Conservation (phyloP, 2,113 vertebrate species). For the Triplophysa tibetana region DNA sequence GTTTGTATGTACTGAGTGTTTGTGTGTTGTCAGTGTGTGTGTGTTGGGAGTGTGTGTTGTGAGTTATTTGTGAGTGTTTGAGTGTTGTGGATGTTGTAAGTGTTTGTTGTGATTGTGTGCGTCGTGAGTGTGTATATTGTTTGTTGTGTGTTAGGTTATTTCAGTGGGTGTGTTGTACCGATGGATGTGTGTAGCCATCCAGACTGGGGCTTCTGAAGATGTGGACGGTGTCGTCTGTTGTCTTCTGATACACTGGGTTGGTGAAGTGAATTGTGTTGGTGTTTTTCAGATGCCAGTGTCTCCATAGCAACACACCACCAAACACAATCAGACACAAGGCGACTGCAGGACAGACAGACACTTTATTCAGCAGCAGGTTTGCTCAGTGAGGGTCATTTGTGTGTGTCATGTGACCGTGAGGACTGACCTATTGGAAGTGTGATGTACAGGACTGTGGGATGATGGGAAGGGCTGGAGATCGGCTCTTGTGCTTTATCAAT, state of each 20-base stretch:
- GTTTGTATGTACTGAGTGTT: too few relatives aligned
- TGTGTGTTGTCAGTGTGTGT: too few relatives aligned
- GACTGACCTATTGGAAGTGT: conserved; percentile 80
- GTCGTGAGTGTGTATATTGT: too few relatives aligned
- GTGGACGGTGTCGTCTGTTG: conserved; percentile 82
- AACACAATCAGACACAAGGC: conserved; percentile 69
- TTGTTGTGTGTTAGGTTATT: background rate
- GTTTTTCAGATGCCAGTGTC: conserved; percentile 82
- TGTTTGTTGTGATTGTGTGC: too few relatives aligned
- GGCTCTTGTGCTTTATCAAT: conserved; percentile 35
- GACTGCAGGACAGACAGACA: conserved; percentile 58
- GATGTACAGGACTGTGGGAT: conserved; percentile 68
- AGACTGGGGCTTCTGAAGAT: conserved; percentile 78
- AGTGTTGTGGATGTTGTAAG: too few relatives aligned
- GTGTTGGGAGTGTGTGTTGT: too few relatives aligned
- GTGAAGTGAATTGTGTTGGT: conserved; percentile 89
- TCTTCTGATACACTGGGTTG: conserved; percentile 93
- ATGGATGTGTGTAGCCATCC: conserved; percentile 82
- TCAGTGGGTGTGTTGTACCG: conserved; percentile 66
- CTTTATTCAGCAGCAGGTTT: background rate
- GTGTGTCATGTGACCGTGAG: background rate
- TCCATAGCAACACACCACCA: conserved; percentile 77
- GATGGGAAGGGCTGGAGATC: conserved; percentile 43
- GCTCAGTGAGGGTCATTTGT: background rate
- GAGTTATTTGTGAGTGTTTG: background rate